phyloP scores from a whole-genome alignment of 2,113 vertebrate species.

The Sitta europaea region DNA sequence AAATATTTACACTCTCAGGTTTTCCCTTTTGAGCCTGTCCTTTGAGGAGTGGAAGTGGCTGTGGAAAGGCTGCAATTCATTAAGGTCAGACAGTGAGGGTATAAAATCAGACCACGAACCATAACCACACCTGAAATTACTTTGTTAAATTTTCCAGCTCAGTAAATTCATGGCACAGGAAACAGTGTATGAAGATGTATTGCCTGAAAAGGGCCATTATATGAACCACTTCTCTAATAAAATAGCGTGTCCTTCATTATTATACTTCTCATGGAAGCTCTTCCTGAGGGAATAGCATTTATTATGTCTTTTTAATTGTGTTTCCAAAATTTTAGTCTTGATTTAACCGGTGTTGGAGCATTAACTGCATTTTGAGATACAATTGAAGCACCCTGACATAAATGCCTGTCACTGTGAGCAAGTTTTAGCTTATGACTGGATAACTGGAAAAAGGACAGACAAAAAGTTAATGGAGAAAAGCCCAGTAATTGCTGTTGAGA shows the following conservation, averaged over 20 bases:
- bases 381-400: conserved; percentile 3
- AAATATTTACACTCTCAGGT: not conserved
- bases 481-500: conserved; percentile 37
- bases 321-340: conserved; percentile 7
- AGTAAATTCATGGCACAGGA: not conserved
- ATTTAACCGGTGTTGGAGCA: not conserved
- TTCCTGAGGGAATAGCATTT: not conserved
- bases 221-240: not conserved
- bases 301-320: conserved; percentile 32
- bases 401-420: not conserved
- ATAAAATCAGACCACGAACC: not conserved
- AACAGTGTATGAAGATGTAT: conserved; percentile 3
- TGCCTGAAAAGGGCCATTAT: not conserved
- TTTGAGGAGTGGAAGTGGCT: not conserved
- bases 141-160: conserved; percentile 39
- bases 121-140: conserved; percentile 21
- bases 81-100: not conserved
- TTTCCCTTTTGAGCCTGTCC: not conserved
- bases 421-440: not conserved
- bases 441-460: conserved; percentile 4
- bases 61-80: not conserved
- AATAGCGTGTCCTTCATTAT: not conserved
- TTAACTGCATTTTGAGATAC: conserved; percentile 13
- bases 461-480: conserved; percentile 14
- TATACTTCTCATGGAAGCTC: not conserved